phyloP scores from a whole-genome alignment of 2,113 vertebrate species.

The Scomber japonicus region DNA sequence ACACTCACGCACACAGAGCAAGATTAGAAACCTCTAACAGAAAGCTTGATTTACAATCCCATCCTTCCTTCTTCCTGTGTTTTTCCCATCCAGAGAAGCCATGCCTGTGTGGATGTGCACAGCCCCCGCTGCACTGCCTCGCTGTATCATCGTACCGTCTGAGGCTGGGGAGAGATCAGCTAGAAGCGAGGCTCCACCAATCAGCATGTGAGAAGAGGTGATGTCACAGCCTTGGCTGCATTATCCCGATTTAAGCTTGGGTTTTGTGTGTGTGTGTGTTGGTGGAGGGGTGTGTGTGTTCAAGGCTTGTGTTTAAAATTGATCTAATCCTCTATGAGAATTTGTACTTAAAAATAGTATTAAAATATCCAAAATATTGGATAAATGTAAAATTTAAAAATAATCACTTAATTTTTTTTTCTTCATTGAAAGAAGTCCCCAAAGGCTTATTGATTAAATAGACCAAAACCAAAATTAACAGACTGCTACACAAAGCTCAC shows the following conservation, averaged over 20 bases:
- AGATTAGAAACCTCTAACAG: constrained; percentile 59
- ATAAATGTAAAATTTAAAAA: not conserved
- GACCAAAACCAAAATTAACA: constrained; percentile 46
- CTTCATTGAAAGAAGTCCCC: constrained; percentile 4
- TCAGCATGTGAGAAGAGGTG: constrained; percentile 77
- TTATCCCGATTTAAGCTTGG: constrained; percentile 76
- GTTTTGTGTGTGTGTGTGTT: constrained; percentile 35
- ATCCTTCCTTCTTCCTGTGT: constrained; percentile 76
- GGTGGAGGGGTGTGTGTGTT: constrained; percentile 14
- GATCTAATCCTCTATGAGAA: constrained; percentile 58
- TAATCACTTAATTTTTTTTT: not conserved
- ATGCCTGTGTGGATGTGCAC: constrained; percentile 79
- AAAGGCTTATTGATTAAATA: constrained; percentile 31
- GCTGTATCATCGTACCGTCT: constrained; percentile 82
- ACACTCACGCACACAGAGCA: constrained; percentile 33
- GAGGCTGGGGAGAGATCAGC: constrained; percentile 76
- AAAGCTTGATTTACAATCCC: constrained; percentile 66
- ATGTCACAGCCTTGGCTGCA: constrained; percentile 87
- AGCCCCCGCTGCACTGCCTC: constrained; percentile 81
- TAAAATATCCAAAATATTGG: not conserved
- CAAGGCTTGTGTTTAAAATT: constrained; percentile 27
- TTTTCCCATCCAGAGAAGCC: constrained; percentile 70
- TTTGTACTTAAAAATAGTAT: constrained; percentile 37
- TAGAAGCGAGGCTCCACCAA: constrained; percentile 76
- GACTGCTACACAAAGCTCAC: constrained; percentile 52